These are phyloP conservation scores for Peromyscus aztecus DNA, from an alignment of 2,797 vertebrate genomes.

Conservation along the genomic window DNA sequence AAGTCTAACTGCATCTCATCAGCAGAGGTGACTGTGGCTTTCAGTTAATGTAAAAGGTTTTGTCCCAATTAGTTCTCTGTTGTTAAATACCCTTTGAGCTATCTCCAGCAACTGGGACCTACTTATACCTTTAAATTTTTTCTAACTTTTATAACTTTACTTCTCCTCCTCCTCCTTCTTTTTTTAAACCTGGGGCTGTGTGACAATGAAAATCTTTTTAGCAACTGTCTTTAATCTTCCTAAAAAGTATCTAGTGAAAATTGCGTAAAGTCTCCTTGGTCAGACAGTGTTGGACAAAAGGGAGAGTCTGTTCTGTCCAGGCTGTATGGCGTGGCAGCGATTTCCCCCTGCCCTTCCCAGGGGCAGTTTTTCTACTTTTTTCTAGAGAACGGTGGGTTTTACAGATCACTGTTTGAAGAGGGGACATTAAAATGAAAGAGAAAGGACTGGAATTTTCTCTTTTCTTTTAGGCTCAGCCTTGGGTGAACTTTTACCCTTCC, in stretches of 20 bases:
- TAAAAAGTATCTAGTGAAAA: not conserved
- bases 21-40: not conserved
- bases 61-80: not conserved
- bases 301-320: not conserved
- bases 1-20: not conserved
- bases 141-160: not conserved
- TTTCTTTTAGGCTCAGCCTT: not conserved
- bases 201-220: not conserved
- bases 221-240: not conserved
- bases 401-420: not conserved
- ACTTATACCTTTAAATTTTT: not conserved
- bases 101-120: not conserved
- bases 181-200: not conserved
- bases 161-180: not conserved
- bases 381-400: not conserved
- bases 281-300: not conserved
- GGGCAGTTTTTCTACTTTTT: not conserved
- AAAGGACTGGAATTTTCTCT: not conserved
- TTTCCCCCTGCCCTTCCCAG: not conserved
- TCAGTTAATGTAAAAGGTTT: not conserved
- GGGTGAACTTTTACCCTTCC: not conserved
- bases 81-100: not conserved
- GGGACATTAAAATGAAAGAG: not conserved
- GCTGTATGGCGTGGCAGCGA: not conserved
- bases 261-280: not conserved